Base-by-base conservation (phyloP, 2,888 invertebrate genomes). In the Zootermopsis nevadensis region DNA sequence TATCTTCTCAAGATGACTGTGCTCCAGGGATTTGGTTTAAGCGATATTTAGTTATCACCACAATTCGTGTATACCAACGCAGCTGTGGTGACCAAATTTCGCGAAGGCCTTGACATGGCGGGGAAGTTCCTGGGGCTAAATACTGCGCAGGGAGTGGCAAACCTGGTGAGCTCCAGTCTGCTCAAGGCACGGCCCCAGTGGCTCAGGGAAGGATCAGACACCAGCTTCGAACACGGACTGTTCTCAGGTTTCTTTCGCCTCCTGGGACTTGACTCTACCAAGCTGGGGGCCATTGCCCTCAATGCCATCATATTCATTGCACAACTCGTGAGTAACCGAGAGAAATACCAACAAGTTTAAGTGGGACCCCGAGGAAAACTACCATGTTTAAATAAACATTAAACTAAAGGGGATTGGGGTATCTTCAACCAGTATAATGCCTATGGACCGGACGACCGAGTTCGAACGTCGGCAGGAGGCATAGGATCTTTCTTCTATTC, bases 251-350 rank as follows among this genome's bases (percentile, higher is more conserved):
- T 84, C 81, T 84, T 96, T 85, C 91, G 93, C 77, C 89, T 96
- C 82, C 91, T 97, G 86, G 96, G 96, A 31, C 91, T 97, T 81
- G 95, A 96, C 88, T 92, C 94, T 0, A 93, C 92, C 83, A 95
- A 95, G 89, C 91, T 96, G 84, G 94, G 95, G 48, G 96, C 96
- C 0, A 93, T 96, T 67, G 95, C 96, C 24, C 92, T 97, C 27
- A 97, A 97, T 88, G 95, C 95, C 31, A 91, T 96, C 27, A 94
- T 97, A 85, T 95, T 96, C 89, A 92, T 97, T 27, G 96, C 96
- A 1, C 96, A 96, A 90, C 91, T 96, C 93, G 96, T 96, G 89
- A 91, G 91, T 89, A 55, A 15, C 55, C 7, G 42, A 42, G 8
- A 42, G 12, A 42, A 15, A 42, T 15, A 15, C 8, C 8, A 8